These are phyloP conservation scores for Linepithema humile DNA, from an alignment of 1,140 invertebrate species.

Conservation along the genomic window DNA sequence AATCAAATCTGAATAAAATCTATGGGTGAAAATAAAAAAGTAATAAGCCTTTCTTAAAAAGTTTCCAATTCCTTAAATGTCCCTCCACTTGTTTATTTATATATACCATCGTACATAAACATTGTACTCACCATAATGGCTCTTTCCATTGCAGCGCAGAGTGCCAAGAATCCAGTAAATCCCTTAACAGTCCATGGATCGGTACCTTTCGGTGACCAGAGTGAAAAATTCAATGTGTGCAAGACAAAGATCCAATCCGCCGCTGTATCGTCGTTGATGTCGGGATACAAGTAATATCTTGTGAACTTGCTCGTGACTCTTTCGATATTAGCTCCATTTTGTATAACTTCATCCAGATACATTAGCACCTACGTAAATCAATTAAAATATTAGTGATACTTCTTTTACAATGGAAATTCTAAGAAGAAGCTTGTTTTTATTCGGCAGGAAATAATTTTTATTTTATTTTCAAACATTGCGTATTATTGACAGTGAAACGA, in stretches of 20 bases:
- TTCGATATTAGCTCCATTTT: fast-evolving
- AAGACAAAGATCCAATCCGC: conserved; percentile 96
- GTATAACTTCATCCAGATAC: not conserved
- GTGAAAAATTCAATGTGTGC: conserved; percentile 97
- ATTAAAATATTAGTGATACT: not conserved
- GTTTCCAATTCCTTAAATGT: too few relatives aligned
- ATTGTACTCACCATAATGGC: conserved; percentile 88
- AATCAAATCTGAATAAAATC: too few relatives aligned
- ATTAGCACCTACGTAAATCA: conserved; percentile 85
- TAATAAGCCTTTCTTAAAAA: too few relatives aligned
- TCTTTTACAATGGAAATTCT: not conserved
- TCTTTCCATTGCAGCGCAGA: conserved; percentile 95
- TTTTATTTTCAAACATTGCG: too few relatives aligned
- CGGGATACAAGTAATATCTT: conserved; percentile 90
- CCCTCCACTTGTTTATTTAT: too few relatives aligned
- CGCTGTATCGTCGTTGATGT: conserved; percentile 87
- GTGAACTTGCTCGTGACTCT: conserved; percentile 85
- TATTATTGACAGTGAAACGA: not conserved
- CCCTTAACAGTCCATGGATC: conserved; percentile 90
- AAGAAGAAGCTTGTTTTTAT: not conserved
- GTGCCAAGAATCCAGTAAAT: conserved; percentile 95
- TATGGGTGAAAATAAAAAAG: too few relatives aligned
- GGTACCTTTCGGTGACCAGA: conserved; percentile 90
- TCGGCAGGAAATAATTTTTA: not conserved
- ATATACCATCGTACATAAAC: too few relatives aligned